Evolutionary conservation across 1,140 invertebrate species (phyloP), one percentile per base, ranked within the genome.

Genomic region (Xylocopa sonorina): DNA sequence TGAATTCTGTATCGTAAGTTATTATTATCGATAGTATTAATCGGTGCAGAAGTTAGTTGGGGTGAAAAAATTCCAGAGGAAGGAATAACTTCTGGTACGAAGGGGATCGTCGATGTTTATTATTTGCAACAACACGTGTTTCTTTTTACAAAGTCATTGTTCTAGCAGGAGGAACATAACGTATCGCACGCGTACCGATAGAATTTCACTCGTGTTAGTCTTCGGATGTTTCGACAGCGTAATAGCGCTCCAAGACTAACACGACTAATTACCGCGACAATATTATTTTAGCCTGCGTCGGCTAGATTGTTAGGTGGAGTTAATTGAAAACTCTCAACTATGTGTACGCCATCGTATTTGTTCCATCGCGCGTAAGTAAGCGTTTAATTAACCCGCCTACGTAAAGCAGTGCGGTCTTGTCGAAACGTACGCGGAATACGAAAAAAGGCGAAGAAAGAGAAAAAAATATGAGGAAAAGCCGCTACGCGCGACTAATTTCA

Each of bases 341-440:
- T 21, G 24, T 14, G 38, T 41, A 18, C 16, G 38, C n/a, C 1
- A 38, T 21, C 48, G 50, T 76, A 34, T 76, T 76, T 58, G 63
- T 77, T 77, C 71, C 51, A n/a, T 58, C 75, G 71, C 32, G 75
- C 43, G 53, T 69, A 68, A 77, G 38, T 50, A 77, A 77, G 75
- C 34, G 53, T 41, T 57, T 50, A 77, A 69, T 77, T 77, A 77
- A 50, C 43, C 50, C 66, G 75, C 53, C 66, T 41, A 60, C 62
- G 38, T 43, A 21, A 27, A 18, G 27, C 63, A 41, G 18, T 43
- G 24, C 38, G 38, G 27, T 77, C 58, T 67, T 32, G 29, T 68
- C 29, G 9, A 69, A 53, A 51, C 1, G 4, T 55, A 41, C 43
- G n/a, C 0, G 21, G 32, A 21, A n/a, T 2, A 16, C 41, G 27